A percentile compares a stretch with the other conserved stretches of the same genome.
Evolutionary conservation across 1,140 invertebrate genomes (phyloP).

Genomic region (Plutomurus gul): DNA sequence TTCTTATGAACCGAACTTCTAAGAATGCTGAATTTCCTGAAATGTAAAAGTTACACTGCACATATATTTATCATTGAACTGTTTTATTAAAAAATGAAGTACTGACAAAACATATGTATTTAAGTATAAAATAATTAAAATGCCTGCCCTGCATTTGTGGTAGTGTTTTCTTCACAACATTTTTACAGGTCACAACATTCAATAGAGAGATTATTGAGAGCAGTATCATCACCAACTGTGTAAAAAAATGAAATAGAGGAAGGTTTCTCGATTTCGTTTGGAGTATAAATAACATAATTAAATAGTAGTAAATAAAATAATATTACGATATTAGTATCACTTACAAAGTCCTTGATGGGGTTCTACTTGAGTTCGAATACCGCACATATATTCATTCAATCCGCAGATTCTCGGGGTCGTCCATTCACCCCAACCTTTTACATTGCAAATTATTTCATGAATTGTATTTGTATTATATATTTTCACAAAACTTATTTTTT

Average conservation of each 20-base stretch:
- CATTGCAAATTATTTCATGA: too few relatives aligned
- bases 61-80: too few relatives aligned
- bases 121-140: too few relatives aligned
- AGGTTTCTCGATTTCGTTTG: too few relatives aligned
- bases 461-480: background rate
- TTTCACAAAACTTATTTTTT: background rate
- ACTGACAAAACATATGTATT: too few relatives aligned
- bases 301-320: background rate
- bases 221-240: constrained; percentile 27
- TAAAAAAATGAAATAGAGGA: background rate
- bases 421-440: constrained; percentile 34
- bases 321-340: background rate
- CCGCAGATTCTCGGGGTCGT: constrained; percentile 33
- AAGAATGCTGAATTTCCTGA: too few relatives aligned
- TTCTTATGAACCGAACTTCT: too few relatives aligned
- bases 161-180: background rate
- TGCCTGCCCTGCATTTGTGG: too few relatives aligned
- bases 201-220: constrained; percentile 35
- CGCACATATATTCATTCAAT: constrained; percentile 31
- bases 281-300: background rate
- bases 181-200: constrained; percentile 31
- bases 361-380: constrained; percentile 38
- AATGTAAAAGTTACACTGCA: too few relatives aligned
- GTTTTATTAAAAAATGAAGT: too few relatives aligned
- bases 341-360: constrained; percentile 18